phyloP scores from a whole-genome alignment of 2,888 invertebrate genomes.

The Craniophora ligustri region DNA sequence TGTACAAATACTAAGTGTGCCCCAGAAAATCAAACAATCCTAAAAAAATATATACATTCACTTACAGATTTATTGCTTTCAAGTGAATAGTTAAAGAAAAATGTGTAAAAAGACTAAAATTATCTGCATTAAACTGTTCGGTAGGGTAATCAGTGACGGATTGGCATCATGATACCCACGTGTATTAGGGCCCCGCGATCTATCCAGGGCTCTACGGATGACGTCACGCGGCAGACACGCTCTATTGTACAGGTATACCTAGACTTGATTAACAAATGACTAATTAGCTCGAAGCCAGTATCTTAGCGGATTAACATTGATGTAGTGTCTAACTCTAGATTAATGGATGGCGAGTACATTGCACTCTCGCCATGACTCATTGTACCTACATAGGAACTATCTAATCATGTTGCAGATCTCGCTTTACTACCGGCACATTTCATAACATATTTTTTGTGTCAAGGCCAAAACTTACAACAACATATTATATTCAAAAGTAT shows the following conservation, averaged over 20 bases:
- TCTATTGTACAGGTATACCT: conserved; percentile 91
- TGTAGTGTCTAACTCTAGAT: conserved; percentile 27
- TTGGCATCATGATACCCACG: conserved; percentile 89
- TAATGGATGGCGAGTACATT: conserved; percentile 21
- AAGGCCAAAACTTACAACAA: too few relatives aligned
- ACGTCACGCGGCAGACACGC: conserved; percentile 91
- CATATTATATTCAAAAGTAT: too few relatives aligned
- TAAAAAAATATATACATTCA: not conserved
- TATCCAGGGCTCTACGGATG: conserved; percentile 93
- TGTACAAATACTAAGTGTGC: not conserved
- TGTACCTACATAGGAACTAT: too few relatives aligned
- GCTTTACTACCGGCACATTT: too few relatives aligned
- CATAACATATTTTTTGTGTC: too few relatives aligned
- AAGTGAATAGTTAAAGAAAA: conserved; percentile 15
- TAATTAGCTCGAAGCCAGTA: conserved; percentile 30
- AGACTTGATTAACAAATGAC: conserved; percentile 42
- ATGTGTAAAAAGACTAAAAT: conserved; percentile 28
- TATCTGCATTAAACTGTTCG: conserved; percentile 12
- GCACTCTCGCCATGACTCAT: conserved; percentile 28
- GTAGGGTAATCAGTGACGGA: conserved; percentile 32
- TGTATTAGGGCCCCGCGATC: conserved; percentile 92
- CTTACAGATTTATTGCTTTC: conserved; percentile 4
- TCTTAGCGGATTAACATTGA: conserved; percentile 20
- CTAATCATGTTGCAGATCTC: not conserved
- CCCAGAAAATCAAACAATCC: conserved; percentile 25